phyloP scores from a whole-genome alignment of 2,888 invertebrate genomes.

The Cephus rjabovi region DNA sequence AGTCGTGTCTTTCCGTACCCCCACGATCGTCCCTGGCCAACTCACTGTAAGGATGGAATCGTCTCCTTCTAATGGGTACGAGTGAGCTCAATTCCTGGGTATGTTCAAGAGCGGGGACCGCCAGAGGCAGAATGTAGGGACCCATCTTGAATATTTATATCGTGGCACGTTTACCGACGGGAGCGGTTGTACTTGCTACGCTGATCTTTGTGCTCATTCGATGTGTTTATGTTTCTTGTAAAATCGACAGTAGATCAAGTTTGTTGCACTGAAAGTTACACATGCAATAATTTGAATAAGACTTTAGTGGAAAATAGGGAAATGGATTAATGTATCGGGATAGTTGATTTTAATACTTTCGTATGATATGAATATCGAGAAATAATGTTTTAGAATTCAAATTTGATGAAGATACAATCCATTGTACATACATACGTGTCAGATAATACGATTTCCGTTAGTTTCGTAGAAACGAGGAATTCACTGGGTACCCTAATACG shows the following conservation, averaged over 20 bases:
- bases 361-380: neutral
- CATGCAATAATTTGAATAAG: neutral
- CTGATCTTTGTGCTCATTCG: conserved; percentile 17
- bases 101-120: neutral
- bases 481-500: neutral
- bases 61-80: neutral
- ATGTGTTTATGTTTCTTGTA: conserved; percentile 1
- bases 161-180: conserved; percentile 31
- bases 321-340: neutral
- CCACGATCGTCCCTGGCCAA: neutral
- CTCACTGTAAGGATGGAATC: neutral
- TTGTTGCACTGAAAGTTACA: neutral
- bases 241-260: neutral
- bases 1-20: neutral
- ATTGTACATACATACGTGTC: neutral
- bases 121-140: conserved; percentile 29
- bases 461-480: neutral
- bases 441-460: neutral
- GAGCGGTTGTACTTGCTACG: conserved; percentile 6
- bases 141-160: conserved; percentile 57
- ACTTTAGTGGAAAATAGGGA: neutral
- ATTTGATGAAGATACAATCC: neutral
- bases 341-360: neutral
- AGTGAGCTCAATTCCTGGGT: neutral
- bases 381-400: neutral